Evolutionary conservation across 2,888 invertebrate species (phyloP).

Genomic region (Eustalomyia histrio): DNA sequence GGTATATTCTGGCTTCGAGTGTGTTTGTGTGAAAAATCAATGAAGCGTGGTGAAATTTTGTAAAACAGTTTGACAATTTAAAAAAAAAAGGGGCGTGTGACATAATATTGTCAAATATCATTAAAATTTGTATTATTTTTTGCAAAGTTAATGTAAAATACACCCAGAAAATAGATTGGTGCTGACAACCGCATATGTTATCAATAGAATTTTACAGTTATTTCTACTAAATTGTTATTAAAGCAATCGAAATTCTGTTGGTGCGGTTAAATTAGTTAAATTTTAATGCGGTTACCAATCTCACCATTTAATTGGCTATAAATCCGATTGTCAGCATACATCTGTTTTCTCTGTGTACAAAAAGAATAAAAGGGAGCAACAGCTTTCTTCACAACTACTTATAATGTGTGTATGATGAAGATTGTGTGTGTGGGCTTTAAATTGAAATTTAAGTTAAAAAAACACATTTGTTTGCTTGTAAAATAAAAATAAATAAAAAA

Average conservation of each 20-base stretch:
- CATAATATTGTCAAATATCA: conserved; percentile 20
- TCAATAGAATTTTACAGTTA: too few species aligned
- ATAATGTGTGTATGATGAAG: neutral
- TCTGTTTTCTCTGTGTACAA: too few species aligned
- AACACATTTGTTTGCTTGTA: conserved; percentile 9
- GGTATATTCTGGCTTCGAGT: neutral
- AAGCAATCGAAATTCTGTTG: too few species aligned
- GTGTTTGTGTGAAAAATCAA: neutral
- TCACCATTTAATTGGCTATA: too few species aligned
- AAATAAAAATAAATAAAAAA: neutral
- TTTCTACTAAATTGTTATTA: too few species aligned
- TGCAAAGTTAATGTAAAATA: neutral
- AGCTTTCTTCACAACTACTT: neutral
- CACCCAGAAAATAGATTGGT: too few species aligned
- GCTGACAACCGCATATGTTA: too few species aligned
- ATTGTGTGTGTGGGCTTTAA: neutral
- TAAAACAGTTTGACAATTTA: neutral
- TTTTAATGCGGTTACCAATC: too few species aligned
- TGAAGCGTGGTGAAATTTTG: conserved; percentile 24
- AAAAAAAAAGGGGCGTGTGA: conserved; percentile 5
- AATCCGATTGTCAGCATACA: too few species aligned
- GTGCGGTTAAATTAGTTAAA: too few species aligned
- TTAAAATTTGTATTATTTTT: conserved; percentile 7
- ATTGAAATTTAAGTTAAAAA: conserved; percentile 22
- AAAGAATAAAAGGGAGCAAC: neutral